Evolutionary conservation across 2,113 vertebrate genomes (phyloP), one percentile per base, ranked within the genome.

Genomic region (Eupsittula cactorum): DNA sequence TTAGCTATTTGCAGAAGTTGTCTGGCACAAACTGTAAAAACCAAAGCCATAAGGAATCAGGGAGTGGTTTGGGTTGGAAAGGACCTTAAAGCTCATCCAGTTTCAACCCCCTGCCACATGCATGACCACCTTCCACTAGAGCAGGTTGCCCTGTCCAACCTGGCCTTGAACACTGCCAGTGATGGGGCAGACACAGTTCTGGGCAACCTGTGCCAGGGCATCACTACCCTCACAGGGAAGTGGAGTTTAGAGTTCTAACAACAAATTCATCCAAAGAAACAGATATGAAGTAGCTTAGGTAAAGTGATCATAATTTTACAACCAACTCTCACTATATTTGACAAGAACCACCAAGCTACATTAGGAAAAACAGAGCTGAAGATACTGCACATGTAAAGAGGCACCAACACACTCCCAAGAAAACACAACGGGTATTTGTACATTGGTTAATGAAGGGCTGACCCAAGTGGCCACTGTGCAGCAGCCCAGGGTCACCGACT

Each of bases 351-450:
- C 31, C 10, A 18, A 57, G 16, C 15, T 8, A 31, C 17, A 2
- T 4, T 2, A 46, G 24, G n/a, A 21, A 33, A 63, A 80, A 17
- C n/a, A 55, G 83, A 83, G 64, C 65, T 79, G 71, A 37, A 74
- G 78, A 4, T 29, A 3, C 41, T 11, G 37, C 19, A 4, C 7
- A 11, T 1, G 3, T 10, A 0, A 4, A n/a, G 53, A 50, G 76
- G 65, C 55, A 21, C 47, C n/a, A 46, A 5, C 63, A 5, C 29
- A 5, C 46, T 53, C 53, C 2, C 7, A 0, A 4, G 47, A 7
- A 17, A 3, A 15, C 77, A 95, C 91, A 95, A 82, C 6, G 88
- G 81, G 8, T 50, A 4, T 15, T 75, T 96, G 77, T 97, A 15
- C 1, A 57, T 2, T 18, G 39, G 74, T 5, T 29, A n/a, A 68